Percentiles rank a stretch among this genome's conserved stretches.
Evolutionary conservation across 2,113 vertebrate species (phyloP).

Genomic region (Anolis sagrei): DNA sequence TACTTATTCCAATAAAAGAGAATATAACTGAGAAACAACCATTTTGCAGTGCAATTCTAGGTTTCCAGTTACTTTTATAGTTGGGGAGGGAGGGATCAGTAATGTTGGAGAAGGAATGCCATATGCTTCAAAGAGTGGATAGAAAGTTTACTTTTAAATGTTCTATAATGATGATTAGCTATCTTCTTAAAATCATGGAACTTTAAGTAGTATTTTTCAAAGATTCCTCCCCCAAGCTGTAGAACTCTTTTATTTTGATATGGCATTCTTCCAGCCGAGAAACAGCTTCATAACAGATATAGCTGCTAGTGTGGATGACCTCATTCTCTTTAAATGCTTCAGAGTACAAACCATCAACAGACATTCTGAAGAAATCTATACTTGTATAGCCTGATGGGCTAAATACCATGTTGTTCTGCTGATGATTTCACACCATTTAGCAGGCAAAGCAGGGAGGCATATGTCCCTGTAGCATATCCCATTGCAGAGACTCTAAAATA

Average conservation of each 20-base stretch:
- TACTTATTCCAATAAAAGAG: too few relatives aligned
- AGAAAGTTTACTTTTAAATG: not conserved
- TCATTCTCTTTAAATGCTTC: not conserved
- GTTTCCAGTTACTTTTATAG: too few relatives aligned
- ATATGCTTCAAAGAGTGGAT: not conserved
- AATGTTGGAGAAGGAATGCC: not conserved
- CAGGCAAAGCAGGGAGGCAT: not conserved
- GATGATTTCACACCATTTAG: not conserved
- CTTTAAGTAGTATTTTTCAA: not conserved
- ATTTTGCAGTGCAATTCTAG: too few relatives aligned
- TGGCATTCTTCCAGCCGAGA: conserved; percentile 4
- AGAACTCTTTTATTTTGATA: not conserved
- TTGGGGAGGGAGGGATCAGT: not conserved
- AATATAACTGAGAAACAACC: too few relatives aligned
- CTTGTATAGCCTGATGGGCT: not conserved
- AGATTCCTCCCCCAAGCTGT: not conserved
- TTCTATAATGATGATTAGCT: not conserved
- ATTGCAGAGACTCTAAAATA: not conserved
- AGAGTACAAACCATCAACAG: not conserved
- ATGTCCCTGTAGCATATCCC: not conserved
- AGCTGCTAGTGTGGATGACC: not conserved
- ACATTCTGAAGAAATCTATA: not conserved
- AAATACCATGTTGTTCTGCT: not conserved
- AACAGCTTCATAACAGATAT: not conserved
- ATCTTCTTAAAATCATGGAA: too few relatives aligned